Evolutionary conservation across 2,113 vertebrate species (phyloP).

Genomic region (Larimichthys crocea): DNA sequence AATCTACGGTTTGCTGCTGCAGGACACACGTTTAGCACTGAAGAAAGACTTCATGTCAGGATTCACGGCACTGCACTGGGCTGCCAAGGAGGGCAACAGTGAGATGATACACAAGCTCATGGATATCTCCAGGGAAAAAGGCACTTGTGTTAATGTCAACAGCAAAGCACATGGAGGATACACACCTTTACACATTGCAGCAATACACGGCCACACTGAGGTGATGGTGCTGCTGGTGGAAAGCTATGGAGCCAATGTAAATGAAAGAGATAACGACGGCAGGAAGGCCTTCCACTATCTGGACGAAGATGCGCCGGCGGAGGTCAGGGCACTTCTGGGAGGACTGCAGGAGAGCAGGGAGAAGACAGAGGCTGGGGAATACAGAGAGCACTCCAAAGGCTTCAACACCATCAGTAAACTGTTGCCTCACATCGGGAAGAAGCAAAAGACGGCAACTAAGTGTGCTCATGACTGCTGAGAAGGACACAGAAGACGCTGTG

Average conservation of each 20-base stretch:
- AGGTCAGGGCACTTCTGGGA: slow-evolving; percentile 86
- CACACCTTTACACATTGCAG: slow-evolving; percentile 94
- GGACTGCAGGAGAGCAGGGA: slow-evolving; percentile 77
- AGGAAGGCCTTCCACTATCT: slow-evolving; percentile 92
- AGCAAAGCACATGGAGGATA: slow-evolving; percentile 90
- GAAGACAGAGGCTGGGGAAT: slow-evolving; percentile 84
- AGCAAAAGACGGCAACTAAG: slow-evolving; percentile 82
- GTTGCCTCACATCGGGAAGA: slow-evolving; percentile 85
- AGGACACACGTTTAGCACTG: slow-evolving; percentile 84
- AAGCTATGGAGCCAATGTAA: slow-evolving; percentile 84
- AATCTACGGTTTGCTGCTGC: slow-evolving; percentile 87
- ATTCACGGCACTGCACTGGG: slow-evolving; percentile 96
- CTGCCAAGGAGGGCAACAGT: slow-evolving; percentile 90
- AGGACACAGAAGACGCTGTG: slow-evolving; percentile 53
- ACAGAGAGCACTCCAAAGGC: slow-evolving; percentile 87
- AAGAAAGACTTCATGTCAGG: slow-evolving; percentile 94
- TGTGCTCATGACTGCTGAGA: slow-evolving; percentile 75
- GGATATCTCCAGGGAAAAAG: slow-evolving; percentile 78
- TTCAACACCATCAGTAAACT: slow-evolving; percentile 90
- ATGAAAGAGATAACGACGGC: slow-evolving; percentile 91
- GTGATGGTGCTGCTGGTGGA: slow-evolving; percentile 86
- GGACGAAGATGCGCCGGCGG: slow-evolving; percentile 73
- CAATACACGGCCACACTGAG: slow-evolving; percentile 88
- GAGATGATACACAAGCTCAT: slow-evolving; percentile 89
- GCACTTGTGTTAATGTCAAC: slow-evolving; percentile 84